Conservation (phyloP, 2,888 invertebrate species). For the Lithodes maja region DNA sequence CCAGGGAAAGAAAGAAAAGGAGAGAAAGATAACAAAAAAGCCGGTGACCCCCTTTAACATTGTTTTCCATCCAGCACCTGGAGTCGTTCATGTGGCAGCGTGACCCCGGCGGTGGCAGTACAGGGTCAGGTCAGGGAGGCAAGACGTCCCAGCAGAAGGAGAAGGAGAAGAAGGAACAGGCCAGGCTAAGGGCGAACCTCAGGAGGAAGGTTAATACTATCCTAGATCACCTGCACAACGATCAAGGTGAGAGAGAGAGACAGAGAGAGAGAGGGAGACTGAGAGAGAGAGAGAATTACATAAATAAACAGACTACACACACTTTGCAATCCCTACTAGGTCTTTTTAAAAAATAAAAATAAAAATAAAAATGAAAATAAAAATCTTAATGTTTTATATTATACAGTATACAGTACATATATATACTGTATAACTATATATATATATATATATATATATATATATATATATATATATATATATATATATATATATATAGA, state of each 20-base stretch:
- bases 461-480: conserved; percentile 23
- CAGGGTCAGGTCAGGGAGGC: not conserved
- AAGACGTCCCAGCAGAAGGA: conserved; percentile 44
- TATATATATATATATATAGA: conserved; percentile 17
- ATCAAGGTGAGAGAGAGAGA: not conserved
- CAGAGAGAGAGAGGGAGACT: not conserved
- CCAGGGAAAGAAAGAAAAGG: no score
- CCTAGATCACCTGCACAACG: conserved; percentile 54
- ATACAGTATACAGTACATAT: not conserved
- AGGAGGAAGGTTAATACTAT: conserved; percentile 33
- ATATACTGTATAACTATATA: conserved; percentile 3
- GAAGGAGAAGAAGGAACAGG: conserved; percentile 49
- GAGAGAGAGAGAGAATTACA: not conserved
- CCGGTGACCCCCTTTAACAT: no score
- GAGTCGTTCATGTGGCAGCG: conserved; percentile 70
- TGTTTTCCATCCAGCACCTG: conserved; percentile 44
- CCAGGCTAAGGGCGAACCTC: conserved; percentile 36
- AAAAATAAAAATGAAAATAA: not conserved
- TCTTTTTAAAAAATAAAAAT: not conserved
- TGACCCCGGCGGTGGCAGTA: conserved; percentile 60
- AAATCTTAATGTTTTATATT: not conserved
- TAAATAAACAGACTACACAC: no score
- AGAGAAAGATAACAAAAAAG: no score
- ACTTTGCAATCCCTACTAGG: no score
- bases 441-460: conserved; percentile 19